phyloP scores from a whole-genome alignment of 2,888 invertebrate species.

The Oscheius myriophilus region DNA sequence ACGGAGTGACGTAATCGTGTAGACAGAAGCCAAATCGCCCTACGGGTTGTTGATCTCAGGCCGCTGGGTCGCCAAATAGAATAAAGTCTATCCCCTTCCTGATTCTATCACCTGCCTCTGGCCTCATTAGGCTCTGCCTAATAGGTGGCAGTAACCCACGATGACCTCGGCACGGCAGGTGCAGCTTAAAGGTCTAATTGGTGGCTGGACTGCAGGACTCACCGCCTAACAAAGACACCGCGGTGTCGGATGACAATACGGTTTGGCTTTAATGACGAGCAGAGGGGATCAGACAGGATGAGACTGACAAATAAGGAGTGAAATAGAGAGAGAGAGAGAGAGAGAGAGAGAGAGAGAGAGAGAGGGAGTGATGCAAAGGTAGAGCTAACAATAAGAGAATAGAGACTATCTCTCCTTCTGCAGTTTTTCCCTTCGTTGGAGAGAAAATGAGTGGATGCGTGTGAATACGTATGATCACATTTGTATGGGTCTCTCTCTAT shows the following conservation, averaged over 20 bases:
- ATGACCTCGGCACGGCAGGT: constrained; percentile 27
- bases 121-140: constrained; percentile 2
- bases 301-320: neutral
- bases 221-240: constrained; percentile 18
- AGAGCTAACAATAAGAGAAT: no score
- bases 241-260: constrained; percentile 8
- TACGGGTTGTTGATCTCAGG: constrained; percentile 16
- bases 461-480: no score
- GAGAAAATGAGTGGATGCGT: no score
- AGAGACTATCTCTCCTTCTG: no score
- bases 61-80: constrained; percentile 15
- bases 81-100: constrained; percentile 1
- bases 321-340: neutral
- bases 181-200: constrained; percentile 26
- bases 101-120: constrained; percentile 6
- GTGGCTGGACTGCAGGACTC: constrained; percentile 2
- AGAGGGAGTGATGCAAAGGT: no score
- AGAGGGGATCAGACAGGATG: neutral
- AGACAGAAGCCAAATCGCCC: constrained; percentile 5
- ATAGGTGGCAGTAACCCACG: constrained; percentile 28
- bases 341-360: no score
- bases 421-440: no score
- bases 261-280: neutral
- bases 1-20: constrained; percentile 18
- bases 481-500: no score